Evolutionary conservation across 2,113 vertebrate species (phyloP).

Genomic region (Microcebus griseorufus): DNA sequence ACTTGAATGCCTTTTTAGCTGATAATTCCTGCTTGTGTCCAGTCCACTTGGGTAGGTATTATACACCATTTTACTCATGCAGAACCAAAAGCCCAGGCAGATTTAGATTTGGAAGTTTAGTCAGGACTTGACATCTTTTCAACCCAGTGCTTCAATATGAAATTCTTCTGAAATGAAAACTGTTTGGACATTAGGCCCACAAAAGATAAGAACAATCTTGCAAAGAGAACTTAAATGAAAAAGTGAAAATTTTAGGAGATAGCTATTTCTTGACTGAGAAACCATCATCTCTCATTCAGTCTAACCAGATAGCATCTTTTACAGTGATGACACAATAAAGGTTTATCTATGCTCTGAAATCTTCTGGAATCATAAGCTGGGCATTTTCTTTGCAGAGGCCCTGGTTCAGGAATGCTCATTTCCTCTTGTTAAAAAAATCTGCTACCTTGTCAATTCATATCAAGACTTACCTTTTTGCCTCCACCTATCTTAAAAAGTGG

Average conservation of each 20-base stretch:
- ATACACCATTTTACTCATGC: not conserved
- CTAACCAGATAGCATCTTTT: not conserved
- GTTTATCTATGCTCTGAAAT: constrained; percentile 16
- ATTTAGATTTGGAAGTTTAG: not conserved
- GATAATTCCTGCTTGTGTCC: accelerated
- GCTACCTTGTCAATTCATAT: not conserved
- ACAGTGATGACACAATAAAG: not conserved
- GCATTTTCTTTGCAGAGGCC: not conserved
- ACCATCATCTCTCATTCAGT: not conserved
- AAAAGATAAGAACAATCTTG: constrained; percentile 49
- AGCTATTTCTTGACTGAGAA: not conserved
- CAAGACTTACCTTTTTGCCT: not conserved
- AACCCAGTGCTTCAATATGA: not conserved
- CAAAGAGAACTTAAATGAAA: constrained; percentile 50
- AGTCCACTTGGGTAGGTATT: not conserved
- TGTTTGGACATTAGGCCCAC: not conserved
- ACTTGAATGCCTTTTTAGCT: not conserved
- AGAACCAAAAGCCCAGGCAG: not conserved
- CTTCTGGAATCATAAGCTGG: not conserved
- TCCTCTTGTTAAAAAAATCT: not conserved
- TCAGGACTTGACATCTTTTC: not conserved
- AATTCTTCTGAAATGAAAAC: constrained; percentile 56
- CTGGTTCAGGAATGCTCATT: not conserved
- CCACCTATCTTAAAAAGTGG: not conserved
- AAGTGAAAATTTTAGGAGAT: not conserved